Base-by-base conservation (phyloP, 1,140 invertebrate genomes). In the Eriocheir sinensis region DNA sequence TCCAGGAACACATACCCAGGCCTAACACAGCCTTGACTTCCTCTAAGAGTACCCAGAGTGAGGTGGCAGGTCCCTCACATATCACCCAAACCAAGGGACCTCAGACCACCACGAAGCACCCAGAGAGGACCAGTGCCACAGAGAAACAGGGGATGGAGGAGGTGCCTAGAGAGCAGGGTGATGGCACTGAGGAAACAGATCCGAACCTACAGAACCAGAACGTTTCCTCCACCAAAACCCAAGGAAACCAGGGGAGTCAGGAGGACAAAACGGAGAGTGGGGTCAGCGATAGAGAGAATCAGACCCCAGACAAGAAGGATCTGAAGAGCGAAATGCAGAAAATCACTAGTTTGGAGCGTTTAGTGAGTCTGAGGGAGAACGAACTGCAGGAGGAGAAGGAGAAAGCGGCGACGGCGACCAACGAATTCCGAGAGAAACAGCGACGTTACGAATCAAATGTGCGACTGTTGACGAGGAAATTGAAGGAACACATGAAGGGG, bases 401-500 rank as follows among this genome's bases (percentile, higher is more conserved):
- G 79, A 94, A 92, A 86, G 41, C 86, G 2, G 36, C 32, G 30
- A 6, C 34, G 30, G 80, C 88, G 27, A n/a, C 86, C 1, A 94
- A 80, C 48, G 94, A 94, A 53, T 94, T 94, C 81, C 80, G 89
- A 3, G 94, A 94, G 80, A 94, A 94, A 41, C 89, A 88, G 41
- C 44, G 94, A 85, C 80, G 94, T 15, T 94, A 94, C 36, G 94
- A 94, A 91, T 94, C 94, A 0, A 94, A 94, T 79, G 94, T 94
- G 36, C 94, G 94, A 72, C 90, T 94, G 80, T 48, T 94, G 83
- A 94, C 94, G 36, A 91, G 94, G 38, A 94, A 94, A 72, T 48
- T 94, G 1, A 94, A 94, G 80, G 94, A 94, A 27, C 94, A 94
- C 81, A 94, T 94, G 94, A 94, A 94, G 83, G 94, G 94, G 85